These are phyloP conservation scores for Archilochus colubris DNA, from an alignment of 2,113 vertebrate genomes.

Conservation along the genomic window DNA sequence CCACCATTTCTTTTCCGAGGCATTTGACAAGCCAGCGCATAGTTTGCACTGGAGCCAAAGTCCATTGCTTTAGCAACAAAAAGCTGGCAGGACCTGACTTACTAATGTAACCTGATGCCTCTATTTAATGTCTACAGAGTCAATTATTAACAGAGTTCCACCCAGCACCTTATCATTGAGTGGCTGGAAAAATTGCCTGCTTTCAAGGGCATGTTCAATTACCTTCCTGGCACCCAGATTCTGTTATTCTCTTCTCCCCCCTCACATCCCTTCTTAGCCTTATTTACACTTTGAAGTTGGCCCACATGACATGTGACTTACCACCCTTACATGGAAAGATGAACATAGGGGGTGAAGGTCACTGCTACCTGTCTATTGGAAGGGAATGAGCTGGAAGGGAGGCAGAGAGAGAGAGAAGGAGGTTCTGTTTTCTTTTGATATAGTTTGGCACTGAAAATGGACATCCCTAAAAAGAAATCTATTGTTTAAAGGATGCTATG, in stretches of 20 bases:
- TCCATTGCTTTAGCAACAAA: constrained; percentile 29
- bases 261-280: not conserved
- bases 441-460: not conserved
- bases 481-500: not conserved
- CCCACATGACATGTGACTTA: not conserved
- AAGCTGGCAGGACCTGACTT: not conserved
- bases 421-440: not conserved
- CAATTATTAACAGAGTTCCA: constrained; percentile 54
- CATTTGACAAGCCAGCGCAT: not conserved
- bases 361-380: not conserved
- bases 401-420: not conserved
- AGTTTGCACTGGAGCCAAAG: constrained; percentile 24
- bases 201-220: not conserved
- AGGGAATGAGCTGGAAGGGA: not conserved
- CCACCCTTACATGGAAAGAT: not conserved
- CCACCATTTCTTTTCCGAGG: not conserved
- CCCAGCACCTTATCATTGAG: not conserved
- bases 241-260: not conserved
- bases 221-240: not conserved
- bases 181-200: not conserved
- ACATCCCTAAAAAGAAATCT: not conserved
- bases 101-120: constrained; percentile 5
- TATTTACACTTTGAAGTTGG: not conserved
- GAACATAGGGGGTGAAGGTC: not conserved
- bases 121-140: constrained; percentile 1